phyloP scores from a whole-genome alignment of 2,888 invertebrate species.

The Tuta absoluta region DNA sequence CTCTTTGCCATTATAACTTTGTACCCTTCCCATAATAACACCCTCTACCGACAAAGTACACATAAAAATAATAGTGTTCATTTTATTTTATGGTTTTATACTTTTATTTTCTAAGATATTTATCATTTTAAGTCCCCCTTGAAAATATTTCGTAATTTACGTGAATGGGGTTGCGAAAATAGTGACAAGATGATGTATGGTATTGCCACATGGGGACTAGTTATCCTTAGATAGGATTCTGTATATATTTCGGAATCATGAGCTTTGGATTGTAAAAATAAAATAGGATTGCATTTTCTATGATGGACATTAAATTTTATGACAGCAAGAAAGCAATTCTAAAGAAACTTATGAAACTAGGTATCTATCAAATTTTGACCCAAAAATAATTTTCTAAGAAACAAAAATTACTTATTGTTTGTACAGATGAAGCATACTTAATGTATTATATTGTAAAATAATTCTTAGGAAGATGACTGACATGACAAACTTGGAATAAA shows the following conservation, averaged over 20 bases:
- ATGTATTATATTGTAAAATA: too few species aligned
- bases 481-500: too few species aligned
- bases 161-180: conserved; percentile 7
- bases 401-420: too few species aligned
- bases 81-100: conserved; percentile 8
- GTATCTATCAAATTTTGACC: too few species aligned
- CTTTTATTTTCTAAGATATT: not conserved
- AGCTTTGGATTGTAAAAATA: not conserved
- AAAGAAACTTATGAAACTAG: too few species aligned
- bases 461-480: too few species aligned
- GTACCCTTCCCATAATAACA: not conserved
- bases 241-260: not conserved
- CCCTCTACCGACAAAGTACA: not conserved
- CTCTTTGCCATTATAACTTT: not conserved
- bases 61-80: not conserved
- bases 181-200: conserved; percentile 5
- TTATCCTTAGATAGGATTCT: not conserved
- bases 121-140: conserved; percentile 1
- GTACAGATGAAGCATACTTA: too few species aligned
- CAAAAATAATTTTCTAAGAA: too few species aligned
- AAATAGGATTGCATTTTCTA: not conserved
- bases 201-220: conserved; percentile 10
- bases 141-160: conserved; percentile 1
- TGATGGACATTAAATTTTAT: too few species aligned
- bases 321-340: too few species aligned